phyloP scores from a whole-genome alignment of 1,140 invertebrate genomes.

The Cydia pomonella region DNA sequence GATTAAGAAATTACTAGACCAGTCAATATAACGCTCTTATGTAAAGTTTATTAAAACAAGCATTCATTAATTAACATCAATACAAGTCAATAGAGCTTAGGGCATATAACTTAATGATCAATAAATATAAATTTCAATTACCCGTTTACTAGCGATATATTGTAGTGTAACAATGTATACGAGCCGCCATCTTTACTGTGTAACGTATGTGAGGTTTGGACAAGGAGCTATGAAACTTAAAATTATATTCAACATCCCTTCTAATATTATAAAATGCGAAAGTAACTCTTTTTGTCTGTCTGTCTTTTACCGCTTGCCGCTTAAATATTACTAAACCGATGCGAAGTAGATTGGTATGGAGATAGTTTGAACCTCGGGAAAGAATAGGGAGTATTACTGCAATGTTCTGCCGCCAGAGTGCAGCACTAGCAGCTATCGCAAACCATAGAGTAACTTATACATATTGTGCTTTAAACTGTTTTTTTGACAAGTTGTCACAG shows the following conservation, averaged over 20 bases:
- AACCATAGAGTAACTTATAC: too few relatives aligned
- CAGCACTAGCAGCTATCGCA: too few relatives aligned
- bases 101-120: slow-evolving; percentile 24
- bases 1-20: not conserved
- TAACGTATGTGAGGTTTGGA: slow-evolving; percentile 17
- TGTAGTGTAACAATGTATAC: slow-evolving; percentile 5
- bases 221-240: slow-evolving; percentile 7
- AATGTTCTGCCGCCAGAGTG: too few relatives aligned
- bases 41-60: slow-evolving; percentile 1
- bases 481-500: too few relatives aligned
- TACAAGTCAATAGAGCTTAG: slow-evolving; percentile 2
- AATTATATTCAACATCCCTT: not conserved
- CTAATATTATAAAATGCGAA: not conserved
- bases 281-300: too few relatives aligned
- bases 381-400: too few relatives aligned
- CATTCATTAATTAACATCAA: slow-evolving; percentile 7
- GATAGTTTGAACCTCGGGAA: too few relatives aligned
- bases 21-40: not conserved
- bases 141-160: slow-evolving; percentile 24
- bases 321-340: too few relatives aligned
- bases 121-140: slow-evolving; percentile 32
- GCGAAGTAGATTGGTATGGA: too few relatives aligned
- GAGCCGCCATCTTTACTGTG: slow-evolving; percentile 8
- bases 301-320: too few relatives aligned
- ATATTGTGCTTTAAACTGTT: too few relatives aligned